A percentile compares a stretch with the other conserved stretches of the same genome.
phyloP scores from a whole-genome alignment of 2,113 vertebrate species.

The Heterocephalus glaber region DNA sequence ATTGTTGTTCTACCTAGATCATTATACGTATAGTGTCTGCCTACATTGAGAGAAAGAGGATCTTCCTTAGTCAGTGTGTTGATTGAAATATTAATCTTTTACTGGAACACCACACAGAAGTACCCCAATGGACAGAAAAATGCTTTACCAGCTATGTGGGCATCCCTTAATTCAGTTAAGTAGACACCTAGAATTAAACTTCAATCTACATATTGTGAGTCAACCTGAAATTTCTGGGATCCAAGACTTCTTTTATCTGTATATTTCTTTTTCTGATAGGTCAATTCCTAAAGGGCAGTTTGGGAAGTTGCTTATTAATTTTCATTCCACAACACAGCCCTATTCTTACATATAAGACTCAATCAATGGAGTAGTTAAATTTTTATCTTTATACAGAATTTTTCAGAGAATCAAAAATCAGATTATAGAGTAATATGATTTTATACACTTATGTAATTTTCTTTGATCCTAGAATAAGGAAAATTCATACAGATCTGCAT shows the following conservation, averaged over 20 bases:
- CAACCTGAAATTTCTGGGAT: background rate
- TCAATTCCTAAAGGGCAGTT: conserved; percentile 21
- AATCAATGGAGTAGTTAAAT: background rate
- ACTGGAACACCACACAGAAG: background rate
- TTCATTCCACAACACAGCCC: background rate
- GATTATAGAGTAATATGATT: conserved; percentile 21
- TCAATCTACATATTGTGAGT: background rate
- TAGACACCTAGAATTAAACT: background rate
- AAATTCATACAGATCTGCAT: background rate
- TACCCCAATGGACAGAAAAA: background rate
- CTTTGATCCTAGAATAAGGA: conserved; percentile 51
- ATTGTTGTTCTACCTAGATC: background rate
- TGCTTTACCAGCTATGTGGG: background rate
- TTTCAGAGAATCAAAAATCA: conserved; percentile 29
- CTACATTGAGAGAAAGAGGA: background rate
- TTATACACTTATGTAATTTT: conserved; percentile 42
- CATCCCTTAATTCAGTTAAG: background rate
- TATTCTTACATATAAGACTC: background rate
- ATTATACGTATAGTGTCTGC: background rate
- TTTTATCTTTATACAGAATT: background rate
- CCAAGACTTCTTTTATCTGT: background rate
- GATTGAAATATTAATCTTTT: background rate
- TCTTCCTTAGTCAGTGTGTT: background rate
- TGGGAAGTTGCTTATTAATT: background rate
- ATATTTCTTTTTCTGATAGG: background rate